Evolutionary conservation across 2,113 vertebrate genomes (phyloP).

Genomic region (Merops nubicus): DNA sequence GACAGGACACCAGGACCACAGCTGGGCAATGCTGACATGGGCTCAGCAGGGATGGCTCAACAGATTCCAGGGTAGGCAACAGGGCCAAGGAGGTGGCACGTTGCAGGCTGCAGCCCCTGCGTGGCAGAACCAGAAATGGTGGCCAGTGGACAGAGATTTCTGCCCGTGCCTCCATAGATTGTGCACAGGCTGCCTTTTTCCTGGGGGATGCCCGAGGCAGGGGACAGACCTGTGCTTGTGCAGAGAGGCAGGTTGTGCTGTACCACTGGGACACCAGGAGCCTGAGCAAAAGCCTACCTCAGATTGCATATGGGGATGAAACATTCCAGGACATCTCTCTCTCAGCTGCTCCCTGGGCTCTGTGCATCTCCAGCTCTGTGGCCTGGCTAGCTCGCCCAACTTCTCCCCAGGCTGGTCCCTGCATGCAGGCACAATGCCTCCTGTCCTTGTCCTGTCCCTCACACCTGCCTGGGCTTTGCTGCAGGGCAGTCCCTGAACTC

Average conservation of each 20-base stretch:
- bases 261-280: neutral
- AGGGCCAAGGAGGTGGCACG: neutral
- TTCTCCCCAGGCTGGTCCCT: neutral
- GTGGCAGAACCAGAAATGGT: neutral
- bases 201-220: neutral
- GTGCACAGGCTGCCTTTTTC: neutral
- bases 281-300: neutral
- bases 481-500: neutral
- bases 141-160: neutral
- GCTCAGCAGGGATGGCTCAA: neutral
- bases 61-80: neutral
- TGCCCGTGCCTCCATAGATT: neutral
- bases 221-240: neutral
- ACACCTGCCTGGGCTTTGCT: neutral
- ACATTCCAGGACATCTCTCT: neutral
- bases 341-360: neutral
- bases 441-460: accelerated
- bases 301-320: neutral
- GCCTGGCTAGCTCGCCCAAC: neutral
- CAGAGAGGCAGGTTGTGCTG: neutral
- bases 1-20: neutral
- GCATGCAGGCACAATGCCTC: neutral
- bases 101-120: neutral
- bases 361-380: too few relatives aligned
- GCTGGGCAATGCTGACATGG: neutral